A percentile compares a stretch with the other conserved stretches of the same genome.
Evolutionary conservation across 1,140 invertebrate species (phyloP).

Genomic region (Oryctes rhinoceros): DNA sequence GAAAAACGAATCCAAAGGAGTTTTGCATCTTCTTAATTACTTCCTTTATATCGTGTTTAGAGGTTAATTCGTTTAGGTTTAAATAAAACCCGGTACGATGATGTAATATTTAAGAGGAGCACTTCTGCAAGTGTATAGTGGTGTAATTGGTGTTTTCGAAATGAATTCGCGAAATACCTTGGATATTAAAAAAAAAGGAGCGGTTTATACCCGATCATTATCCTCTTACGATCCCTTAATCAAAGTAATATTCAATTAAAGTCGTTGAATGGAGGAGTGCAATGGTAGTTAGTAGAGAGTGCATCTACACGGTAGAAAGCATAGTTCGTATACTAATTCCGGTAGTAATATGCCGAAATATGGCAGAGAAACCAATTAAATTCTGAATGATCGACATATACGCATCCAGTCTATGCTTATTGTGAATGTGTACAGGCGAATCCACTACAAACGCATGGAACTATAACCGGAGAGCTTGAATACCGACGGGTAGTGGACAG

Average conservation of each 20-base stretch:
- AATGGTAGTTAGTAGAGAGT: slow-evolving; percentile 22
- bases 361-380: slow-evolving; percentile 51
- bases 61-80: no score
- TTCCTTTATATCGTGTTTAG: slow-evolving; percentile 2
- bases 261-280: slow-evolving; percentile 43
- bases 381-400: slow-evolving; percentile 49
- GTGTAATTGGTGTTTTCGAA: not conserved
- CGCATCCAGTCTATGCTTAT: slow-evolving; percentile 40
- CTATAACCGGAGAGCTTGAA: slow-evolving; percentile 45
- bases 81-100: no score
- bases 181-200: not conserved
- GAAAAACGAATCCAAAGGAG: not conserved
- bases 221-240: slow-evolving; percentile 31
- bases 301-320: not conserved
- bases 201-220: not conserved
- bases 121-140: no score
- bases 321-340: slow-evolving; percentile 38
- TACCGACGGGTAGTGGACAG: slow-evolving; percentile 45
- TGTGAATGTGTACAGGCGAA: slow-evolving; percentile 45
- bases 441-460: slow-evolving; percentile 46
- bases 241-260: slow-evolving; percentile 54
- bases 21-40: slow-evolving; percentile 37
- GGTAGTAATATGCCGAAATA: slow-evolving; percentile 46
- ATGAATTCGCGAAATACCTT: not conserved
- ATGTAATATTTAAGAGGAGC: no score